Conservation (phyloP, 2,113 vertebrate species). For the Calidris pygmaea region DNA sequence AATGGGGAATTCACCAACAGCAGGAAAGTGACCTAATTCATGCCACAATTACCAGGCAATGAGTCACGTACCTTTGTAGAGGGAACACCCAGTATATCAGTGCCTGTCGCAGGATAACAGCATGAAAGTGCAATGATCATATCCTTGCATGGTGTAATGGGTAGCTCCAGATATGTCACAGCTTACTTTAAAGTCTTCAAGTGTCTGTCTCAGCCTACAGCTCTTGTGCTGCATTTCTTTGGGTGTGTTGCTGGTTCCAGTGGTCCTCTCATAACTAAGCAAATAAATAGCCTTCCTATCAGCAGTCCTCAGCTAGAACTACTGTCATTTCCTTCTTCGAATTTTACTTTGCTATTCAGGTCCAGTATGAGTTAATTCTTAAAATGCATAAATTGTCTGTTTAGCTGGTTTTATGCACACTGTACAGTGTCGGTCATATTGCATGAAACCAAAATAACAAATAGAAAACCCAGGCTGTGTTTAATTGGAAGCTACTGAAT, state of each 20-base stretch:
- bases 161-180: background rate
- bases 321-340: background rate
- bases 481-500: background rate
- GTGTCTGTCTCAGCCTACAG: background rate
- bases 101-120: background rate
- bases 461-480: background rate
- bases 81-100: background rate
- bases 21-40: background rate
- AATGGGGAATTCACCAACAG: background rate
- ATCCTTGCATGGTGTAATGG: background rate
- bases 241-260: background rate
- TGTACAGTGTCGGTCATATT: background rate
- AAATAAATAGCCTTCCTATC: background rate
- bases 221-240: background rate
- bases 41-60: background rate
- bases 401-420: background rate
- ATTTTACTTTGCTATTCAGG: background rate
- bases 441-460: background rate
- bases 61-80: background rate
- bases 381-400: background rate
- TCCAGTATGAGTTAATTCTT: conserved; percentile 8
- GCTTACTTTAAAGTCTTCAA: background rate
- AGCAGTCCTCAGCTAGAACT: background rate
- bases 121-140: background rate
- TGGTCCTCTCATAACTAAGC: background rate